These are phyloP conservation scores for Oxyruncus cristatus DNA, from an alignment of 2,113 vertebrate genomes.

Conservation along the genomic window DNA sequence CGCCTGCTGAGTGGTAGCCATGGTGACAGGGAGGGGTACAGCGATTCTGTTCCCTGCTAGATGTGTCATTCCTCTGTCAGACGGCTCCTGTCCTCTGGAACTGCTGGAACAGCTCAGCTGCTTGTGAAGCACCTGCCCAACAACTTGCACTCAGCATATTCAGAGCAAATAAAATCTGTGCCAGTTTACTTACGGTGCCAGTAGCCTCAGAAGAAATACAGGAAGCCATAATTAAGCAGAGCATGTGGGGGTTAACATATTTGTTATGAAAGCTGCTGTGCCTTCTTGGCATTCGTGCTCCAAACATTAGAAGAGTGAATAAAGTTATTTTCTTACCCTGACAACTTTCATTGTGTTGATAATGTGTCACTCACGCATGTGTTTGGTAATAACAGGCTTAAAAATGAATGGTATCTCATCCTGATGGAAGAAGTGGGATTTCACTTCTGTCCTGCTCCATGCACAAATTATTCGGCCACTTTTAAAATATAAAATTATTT, in stretches of 20 bases:
- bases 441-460: not conserved
- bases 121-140: not conserved
- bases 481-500: not conserved
- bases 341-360: not conserved
- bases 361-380: fast-evolving
- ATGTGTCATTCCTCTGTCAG: not conserved
- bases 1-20: conserved; percentile 1
- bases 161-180: conserved; percentile 12
- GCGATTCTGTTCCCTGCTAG: not conserved
- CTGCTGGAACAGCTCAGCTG: not conserved
- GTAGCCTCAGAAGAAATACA: conserved; percentile 8
- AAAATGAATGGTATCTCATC: not conserved
- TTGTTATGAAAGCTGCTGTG: conserved; percentile 42
- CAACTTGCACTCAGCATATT: not conserved
- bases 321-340: not conserved
- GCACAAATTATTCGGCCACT: not conserved
- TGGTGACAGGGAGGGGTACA: conserved; percentile 44
- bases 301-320: not conserved
- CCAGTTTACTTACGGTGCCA: conserved; percentile 4
- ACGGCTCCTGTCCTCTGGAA: not conserved
- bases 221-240: conserved; percentile 47
- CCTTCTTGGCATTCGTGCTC: conserved; percentile 6
- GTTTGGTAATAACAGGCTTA: not conserved
- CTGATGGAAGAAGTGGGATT: not conserved
- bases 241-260: conserved; percentile 19